Evolutionary conservation across 2,113 vertebrate genomes (phyloP).

Genomic region (Ailuropoda melanoleuca): DNA sequence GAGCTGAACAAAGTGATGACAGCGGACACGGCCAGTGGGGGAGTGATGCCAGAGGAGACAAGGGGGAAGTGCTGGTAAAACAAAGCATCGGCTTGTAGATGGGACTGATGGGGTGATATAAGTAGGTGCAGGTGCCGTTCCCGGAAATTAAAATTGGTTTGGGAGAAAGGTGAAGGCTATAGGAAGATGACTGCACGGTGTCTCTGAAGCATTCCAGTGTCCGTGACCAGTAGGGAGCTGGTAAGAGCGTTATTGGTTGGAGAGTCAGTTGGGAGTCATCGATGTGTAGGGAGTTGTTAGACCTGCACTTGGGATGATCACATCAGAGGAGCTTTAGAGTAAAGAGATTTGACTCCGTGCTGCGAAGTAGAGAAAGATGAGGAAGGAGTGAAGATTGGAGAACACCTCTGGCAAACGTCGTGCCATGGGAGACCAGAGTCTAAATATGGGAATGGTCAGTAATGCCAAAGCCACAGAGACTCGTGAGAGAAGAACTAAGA

Average conservation of each 20-base stretch:
- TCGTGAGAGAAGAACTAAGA: not conserved
- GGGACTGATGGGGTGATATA: not conserved
- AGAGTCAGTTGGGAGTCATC: not conserved
- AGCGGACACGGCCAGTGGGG: no score
- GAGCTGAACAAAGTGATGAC: not conserved
- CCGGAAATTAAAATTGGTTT: not conserved
- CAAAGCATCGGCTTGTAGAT: not conserved
- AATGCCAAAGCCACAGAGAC: not conserved
- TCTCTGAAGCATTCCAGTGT: not conserved
- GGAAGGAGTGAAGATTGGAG: not conserved
- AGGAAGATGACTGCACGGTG: not conserved
- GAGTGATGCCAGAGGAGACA: not conserved
- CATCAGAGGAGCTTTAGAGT: not conserved
- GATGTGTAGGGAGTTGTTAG: not conserved
- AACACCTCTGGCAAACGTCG: not conserved
- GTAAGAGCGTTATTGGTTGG: not conserved
- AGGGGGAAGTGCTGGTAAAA: not conserved
- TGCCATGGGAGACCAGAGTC: not conserved
- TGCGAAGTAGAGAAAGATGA: not conserved
- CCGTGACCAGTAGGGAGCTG: not conserved
- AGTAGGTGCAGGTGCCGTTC: no score
- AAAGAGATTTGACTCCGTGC: not conserved
- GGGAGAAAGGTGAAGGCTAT: not conserved
- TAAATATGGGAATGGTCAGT: not conserved
- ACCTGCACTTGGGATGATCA: not conserved